Percentiles rank a stretch among this genome's conserved stretches.
Evolutionary conservation across 2,797 vertebrate species (phyloP).

Genomic region (Arnoldichthys spilopterus): DNA sequence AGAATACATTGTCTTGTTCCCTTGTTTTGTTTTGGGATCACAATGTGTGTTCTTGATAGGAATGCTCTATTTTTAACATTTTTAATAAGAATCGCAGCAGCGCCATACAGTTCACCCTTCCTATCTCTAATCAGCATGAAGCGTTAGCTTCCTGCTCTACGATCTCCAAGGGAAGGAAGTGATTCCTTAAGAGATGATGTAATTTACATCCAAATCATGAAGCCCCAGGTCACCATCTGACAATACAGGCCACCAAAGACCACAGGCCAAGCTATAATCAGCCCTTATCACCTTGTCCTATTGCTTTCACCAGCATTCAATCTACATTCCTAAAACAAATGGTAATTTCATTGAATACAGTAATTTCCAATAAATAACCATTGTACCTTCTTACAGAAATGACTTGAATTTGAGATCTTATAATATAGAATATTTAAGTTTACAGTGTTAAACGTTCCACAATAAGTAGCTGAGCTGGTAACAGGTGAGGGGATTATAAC

Average conservation of each 20-base stretch:
- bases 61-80: conserved; percentile 46
- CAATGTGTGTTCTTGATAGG: conserved; percentile 36
- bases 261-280: conserved; percentile 21
- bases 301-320: not conserved
- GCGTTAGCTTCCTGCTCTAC: conserved; percentile 45
- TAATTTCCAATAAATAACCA: no score
- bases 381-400: not conserved
- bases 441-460: no score
- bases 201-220: conserved; percentile 42
- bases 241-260: conserved; percentile 27
- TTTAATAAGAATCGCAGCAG: conserved; percentile 46
- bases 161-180: conserved; percentile 46
- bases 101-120: conserved; percentile 35
- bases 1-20: conserved; percentile 28
- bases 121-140: conserved; percentile 53
- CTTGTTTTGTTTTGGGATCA: conserved; percentile 39
- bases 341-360: not conserved
- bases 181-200: conserved; percentile 51
- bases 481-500: no score
- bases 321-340: no score
- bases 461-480: no score
- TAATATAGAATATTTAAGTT: no score
- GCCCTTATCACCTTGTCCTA: not conserved
- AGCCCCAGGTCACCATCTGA: conserved; percentile 31
- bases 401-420: no score